phyloP scores from a whole-genome alignment of 2,113 vertebrate genomes.

The Phyllostomus discolor region DNA sequence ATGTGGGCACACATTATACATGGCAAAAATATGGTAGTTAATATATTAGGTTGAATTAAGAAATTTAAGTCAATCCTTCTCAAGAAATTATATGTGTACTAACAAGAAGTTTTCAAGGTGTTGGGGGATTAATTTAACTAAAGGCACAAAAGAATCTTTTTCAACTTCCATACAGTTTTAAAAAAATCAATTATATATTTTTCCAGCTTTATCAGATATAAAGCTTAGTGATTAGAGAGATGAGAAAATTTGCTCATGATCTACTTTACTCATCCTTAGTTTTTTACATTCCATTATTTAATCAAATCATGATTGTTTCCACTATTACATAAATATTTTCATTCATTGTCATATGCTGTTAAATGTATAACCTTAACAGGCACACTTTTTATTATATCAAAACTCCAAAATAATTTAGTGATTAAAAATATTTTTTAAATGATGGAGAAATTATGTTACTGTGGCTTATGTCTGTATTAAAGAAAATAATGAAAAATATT shows the following conservation, averaged over 20 bases:
- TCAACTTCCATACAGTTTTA: neutral
- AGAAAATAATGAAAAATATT: neutral
- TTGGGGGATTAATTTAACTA: neutral
- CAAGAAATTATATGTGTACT: neutral
- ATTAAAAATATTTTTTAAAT: neutral
- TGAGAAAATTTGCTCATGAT: neutral
- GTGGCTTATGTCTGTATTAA: neutral
- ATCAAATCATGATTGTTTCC: neutral
- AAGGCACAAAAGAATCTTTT: neutral
- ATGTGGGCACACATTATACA: too few species aligned
- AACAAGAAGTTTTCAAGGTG: neutral
- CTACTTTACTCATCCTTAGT: neutral
- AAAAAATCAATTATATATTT: neutral
- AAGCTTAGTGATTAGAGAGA: neutral
- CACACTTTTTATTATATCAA: neutral
- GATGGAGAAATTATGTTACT: neutral
- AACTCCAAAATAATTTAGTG: conserved; percentile 1
- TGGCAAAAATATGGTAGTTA: neutral
- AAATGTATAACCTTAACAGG: conserved; percentile 1
- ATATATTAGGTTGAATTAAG: neutral
- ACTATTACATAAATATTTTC: conserved; percentile 17
- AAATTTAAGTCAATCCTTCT: neutral
- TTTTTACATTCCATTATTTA: neutral
- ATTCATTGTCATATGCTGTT: neutral
- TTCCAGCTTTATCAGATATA: neutral